A percentile compares a stretch with the other conserved stretches of the same genome.
Evolutionary conservation across 2,888 invertebrate genomes (phyloP).

Genomic region (Harpalus rufipes): DNA sequence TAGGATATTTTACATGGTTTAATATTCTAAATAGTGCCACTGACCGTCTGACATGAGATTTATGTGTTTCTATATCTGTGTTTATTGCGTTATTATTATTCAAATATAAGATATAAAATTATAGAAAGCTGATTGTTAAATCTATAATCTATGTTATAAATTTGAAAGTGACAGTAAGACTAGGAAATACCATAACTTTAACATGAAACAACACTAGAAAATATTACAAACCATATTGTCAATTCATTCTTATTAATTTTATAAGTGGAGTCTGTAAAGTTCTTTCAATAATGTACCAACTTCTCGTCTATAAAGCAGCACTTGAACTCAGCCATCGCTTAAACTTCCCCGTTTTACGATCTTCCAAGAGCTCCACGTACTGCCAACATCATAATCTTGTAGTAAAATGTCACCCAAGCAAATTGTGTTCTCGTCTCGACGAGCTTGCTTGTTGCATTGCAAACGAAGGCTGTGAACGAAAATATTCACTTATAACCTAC

Average conservation of each 20-base stretch:
- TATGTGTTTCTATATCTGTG: too few species aligned
- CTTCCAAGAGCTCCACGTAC: slow-evolving; percentile 28
- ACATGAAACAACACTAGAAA: not conserved
- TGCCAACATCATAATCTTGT: slow-evolving; percentile 36
- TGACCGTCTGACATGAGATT: too few species aligned
- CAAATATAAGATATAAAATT: not conserved
- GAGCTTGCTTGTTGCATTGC: slow-evolving; percentile 19
- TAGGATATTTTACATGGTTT: too few species aligned
- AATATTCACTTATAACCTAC: slow-evolving; percentile 36
- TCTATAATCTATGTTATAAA: not conserved
- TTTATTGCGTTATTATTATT: not conserved
- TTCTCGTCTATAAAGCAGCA: slow-evolving; percentile 8
- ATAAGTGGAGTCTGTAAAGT: slow-evolving; percentile 8
- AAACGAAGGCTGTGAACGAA: slow-evolving; percentile 14
- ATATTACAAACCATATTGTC: not conserved
- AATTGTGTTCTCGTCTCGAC: slow-evolving; percentile 20
- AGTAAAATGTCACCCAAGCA: slow-evolving; percentile 43
- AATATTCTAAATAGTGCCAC: too few species aligned
- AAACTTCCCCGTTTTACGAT: slow-evolving; percentile 37
- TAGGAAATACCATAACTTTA: not conserved
- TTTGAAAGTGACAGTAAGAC: not conserved
- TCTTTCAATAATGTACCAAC: not conserved
- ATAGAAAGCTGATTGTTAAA: not conserved
- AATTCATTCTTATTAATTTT: slow-evolving; percentile 20
- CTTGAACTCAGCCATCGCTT: slow-evolving; percentile 10